phyloP scores from a whole-genome alignment of 2,888 invertebrate species.

The Agriopis aurantiaria region DNA sequence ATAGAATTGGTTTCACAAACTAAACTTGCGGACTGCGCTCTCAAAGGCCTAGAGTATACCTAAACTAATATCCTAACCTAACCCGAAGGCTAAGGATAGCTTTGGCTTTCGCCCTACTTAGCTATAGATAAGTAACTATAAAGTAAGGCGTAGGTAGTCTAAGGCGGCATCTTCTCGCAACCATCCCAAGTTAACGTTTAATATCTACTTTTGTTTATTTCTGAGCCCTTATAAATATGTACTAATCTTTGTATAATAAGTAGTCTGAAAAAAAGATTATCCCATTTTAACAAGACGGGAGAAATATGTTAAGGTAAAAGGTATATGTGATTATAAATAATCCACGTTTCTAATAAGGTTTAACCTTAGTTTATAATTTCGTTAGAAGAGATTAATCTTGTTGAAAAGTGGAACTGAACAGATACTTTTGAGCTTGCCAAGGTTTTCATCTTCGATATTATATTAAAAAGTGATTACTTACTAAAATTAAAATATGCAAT shows the following conservation, averaged over 20 bases:
- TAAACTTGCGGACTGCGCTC: conserved; percentile 25
- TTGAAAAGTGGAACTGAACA: background rate
- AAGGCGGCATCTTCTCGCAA: background rate
- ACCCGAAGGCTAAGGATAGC: conserved; percentile 9
- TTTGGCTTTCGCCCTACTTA: conserved; percentile 6
- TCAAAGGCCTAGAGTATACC: conserved; percentile 30
- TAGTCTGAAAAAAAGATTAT: conserved; percentile 8
- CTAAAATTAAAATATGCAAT: too few relatives aligned
- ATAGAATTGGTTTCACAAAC: conserved; percentile 20
- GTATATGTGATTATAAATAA: background rate
- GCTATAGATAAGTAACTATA: background rate
- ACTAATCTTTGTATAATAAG: conserved; percentile 13
- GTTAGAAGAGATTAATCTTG: background rate
- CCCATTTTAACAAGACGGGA: conserved; percentile 15
- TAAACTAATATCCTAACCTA: conserved; percentile 26
- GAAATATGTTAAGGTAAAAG: background rate
- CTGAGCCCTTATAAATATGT: too few relatives aligned
- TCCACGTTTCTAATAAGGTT: background rate
- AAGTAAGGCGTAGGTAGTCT: background rate
- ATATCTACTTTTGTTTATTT: too few relatives aligned
- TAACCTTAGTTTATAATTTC: background rate
- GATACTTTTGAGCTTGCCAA: too few relatives aligned
- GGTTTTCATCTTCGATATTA: too few relatives aligned
- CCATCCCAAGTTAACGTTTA: background rate
- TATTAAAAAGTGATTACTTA: too few relatives aligned